A percentile compares a stretch with the other conserved stretches of the same genome.
These are phyloP conservation scores for Pteria penguin DNA, from an alignment of 2,888 invertebrate genomes.

Conservation along the genomic window DNA sequence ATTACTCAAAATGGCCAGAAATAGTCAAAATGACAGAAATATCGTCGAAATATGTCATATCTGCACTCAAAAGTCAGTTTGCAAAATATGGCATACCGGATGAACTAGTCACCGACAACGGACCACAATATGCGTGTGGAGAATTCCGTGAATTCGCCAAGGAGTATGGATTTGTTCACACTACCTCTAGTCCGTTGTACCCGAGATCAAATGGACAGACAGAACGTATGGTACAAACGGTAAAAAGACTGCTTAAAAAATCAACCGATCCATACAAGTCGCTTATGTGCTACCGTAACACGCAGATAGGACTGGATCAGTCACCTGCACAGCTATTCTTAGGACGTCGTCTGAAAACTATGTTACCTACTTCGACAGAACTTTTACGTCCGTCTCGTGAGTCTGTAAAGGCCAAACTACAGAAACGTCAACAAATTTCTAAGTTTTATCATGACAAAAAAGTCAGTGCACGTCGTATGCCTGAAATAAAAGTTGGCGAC, in stretches of 20 bases:
- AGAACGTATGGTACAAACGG: conserved; percentile 26
- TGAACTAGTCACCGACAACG: conserved; percentile 24
- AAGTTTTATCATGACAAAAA: neutral
- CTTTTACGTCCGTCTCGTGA: neutral
- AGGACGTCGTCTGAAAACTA: conserved; percentile 23
- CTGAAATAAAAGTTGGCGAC: neutral
- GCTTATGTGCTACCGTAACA: too few relatives aligned
- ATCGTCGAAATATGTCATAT: too few relatives aligned
- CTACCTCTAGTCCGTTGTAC: conserved; percentile 26
- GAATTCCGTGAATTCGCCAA: conserved; percentile 26
- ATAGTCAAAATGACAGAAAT: too few relatives aligned
- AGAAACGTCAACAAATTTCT: neutral
- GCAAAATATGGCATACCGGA: conserved; percentile 20
- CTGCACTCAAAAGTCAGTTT: conserved; percentile 35
- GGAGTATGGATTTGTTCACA: conserved; percentile 23
- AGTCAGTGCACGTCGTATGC: neutral
- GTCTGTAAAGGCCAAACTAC: neutral
- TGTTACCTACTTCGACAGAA: conserved; percentile 8
- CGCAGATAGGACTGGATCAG: conserved; percentile 4
- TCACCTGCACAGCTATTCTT: conserved; percentile 34
- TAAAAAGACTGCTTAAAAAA: conserved; percentile 26
- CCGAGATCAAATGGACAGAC: conserved; percentile 25
- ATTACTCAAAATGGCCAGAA: too few relatives aligned
- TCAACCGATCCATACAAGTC: conserved; percentile 29
- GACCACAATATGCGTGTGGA: too few relatives aligned